Evolutionary conservation across 1,140 invertebrate genomes (phyloP).

Genomic region (Apolygus lucorum): DNA sequence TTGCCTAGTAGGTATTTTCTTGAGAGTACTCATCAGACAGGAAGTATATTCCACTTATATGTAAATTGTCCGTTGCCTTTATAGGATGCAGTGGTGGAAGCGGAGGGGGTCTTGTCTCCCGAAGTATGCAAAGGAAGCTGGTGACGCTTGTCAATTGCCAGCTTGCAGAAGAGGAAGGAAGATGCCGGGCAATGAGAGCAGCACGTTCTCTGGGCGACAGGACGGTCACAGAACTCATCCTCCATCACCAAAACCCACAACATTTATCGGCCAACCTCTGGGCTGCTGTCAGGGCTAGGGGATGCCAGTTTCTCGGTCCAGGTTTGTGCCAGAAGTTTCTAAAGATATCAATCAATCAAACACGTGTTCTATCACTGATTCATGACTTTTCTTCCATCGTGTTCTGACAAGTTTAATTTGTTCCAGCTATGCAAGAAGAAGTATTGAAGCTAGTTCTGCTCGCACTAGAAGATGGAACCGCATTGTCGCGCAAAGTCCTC

Average conservation of each 20-base stretch:
- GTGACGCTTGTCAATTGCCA: slow-evolving; percentile 88
- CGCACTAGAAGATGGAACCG: slow-evolving; percentile 90
- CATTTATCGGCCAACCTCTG: slow-evolving; percentile 89
- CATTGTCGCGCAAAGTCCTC: slow-evolving; percentile 92
- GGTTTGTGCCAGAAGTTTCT: no score
- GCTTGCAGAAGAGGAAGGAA: slow-evolving; percentile 77
- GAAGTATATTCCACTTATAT: not conserved
- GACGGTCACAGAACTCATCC: slow-evolving; percentile 87
- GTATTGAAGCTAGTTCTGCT: slow-evolving; percentile 88
- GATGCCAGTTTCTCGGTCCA: slow-evolving; percentile 98
- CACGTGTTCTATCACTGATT: no score
- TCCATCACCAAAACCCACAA: slow-evolving; percentile 89
- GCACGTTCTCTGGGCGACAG: slow-evolving; percentile 87
- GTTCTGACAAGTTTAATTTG: not conserved
- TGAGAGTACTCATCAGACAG: not conserved
- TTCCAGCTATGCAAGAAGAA: slow-evolving; percentile 92
- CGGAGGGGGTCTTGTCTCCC: slow-evolving; percentile 53
- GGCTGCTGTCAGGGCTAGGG: slow-evolving; percentile 91
- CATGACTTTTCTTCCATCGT: not conserved
- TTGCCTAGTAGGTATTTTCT: no score
- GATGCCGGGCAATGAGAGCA: slow-evolving; percentile 69
- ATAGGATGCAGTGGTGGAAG: slow-evolving; percentile 27
- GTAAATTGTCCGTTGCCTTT: not conserved
- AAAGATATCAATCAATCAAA: no score
- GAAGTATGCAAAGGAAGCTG: slow-evolving; percentile 92